These are phyloP conservation scores for Melanostoma mellinum DNA, from an alignment of 2,888 invertebrate genomes.

Conservation along the genomic window DNA sequence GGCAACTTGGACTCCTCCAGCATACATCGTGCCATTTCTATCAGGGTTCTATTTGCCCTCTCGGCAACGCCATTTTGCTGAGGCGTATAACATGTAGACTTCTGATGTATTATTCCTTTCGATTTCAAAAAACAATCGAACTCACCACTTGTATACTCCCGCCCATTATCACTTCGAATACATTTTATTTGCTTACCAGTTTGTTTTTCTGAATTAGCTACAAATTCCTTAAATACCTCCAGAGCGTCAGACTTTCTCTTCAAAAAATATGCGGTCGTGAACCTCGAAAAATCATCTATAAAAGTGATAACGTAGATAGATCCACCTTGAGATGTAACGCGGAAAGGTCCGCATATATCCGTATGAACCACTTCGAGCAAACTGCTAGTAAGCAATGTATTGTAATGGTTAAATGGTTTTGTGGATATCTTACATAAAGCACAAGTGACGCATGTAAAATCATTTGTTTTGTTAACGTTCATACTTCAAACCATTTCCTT, in stretches of 20 bases:
- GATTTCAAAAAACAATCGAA: slow-evolving; percentile 58
- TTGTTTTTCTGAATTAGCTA: slow-evolving; percentile 40
- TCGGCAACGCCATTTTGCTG: slow-evolving; percentile 74
- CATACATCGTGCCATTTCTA: slow-evolving; percentile 72
- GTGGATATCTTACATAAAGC: slow-evolving; percentile 31
- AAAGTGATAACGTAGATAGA: slow-evolving; percentile 33
- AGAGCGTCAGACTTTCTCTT: slow-evolving; percentile 41
- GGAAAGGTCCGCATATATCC: slow-evolving; percentile 45
- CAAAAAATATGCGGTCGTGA: slow-evolving; percentile 37
- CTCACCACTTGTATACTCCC: slow-evolving; percentile 38
- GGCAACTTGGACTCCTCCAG: slow-evolving; percentile 49
- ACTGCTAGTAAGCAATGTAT: slow-evolving; percentile 27
- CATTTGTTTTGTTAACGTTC: slow-evolving; percentile 27
- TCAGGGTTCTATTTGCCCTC: slow-evolving; percentile 67
- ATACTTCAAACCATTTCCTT: slow-evolving; percentile 42
- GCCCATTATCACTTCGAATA: slow-evolving; percentile 45
- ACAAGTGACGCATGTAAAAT: slow-evolving; percentile 38
- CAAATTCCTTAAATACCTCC: slow-evolving; percentile 45
- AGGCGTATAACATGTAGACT: slow-evolving; percentile 63
- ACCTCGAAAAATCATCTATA: slow-evolving; percentile 55
- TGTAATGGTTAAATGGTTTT: slow-evolving; percentile 33
- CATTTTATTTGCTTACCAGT: slow-evolving; percentile 43
- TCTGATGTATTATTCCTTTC: slow-evolving; percentile 68
- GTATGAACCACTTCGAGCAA: slow-evolving; percentile 45
- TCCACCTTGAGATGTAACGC: slow-evolving; percentile 25